phyloP scores from a whole-genome alignment of 2,797 vertebrate genomes.

The Emys orbicularis region DNA sequence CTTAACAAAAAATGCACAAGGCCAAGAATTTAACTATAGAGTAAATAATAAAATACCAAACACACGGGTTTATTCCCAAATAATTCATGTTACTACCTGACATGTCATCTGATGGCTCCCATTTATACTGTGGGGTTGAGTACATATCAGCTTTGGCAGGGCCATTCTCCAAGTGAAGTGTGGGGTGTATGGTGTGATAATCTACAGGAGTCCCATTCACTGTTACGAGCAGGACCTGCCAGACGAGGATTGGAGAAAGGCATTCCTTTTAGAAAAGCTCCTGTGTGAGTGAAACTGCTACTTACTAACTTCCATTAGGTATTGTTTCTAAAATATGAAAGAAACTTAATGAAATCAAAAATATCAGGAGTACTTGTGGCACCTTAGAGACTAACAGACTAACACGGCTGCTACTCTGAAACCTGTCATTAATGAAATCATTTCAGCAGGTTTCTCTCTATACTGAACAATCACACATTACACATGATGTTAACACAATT shows the following conservation, averaged over 20 bases:
- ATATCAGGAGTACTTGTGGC: no score
- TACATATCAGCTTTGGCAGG: conserved; percentile 90
- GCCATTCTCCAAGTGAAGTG: conserved; percentile 88
- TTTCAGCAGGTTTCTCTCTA: background rate
- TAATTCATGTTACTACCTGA: conserved; percentile 81
- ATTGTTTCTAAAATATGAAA: background rate
- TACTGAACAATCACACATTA: background rate
- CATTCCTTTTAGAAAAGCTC: background rate
- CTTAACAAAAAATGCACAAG: background rate
- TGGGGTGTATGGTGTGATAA: conserved; percentile 85
- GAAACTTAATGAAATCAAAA: background rate
- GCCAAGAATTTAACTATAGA: background rate
- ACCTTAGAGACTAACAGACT: no score
- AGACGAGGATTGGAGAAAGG: background rate
- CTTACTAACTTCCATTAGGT: background rate
- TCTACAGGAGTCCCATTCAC: conserved; percentile 94
- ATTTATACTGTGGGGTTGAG: conserved; percentile 94
- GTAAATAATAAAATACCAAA: background rate
- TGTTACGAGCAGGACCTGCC: conserved; percentile 87
- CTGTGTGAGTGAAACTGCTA: background rate
- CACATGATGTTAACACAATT: background rate
- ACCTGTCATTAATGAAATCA: background rate
- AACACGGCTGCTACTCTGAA: no score
- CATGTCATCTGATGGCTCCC: conserved; percentile 80
- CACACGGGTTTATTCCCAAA: background rate